Evolutionary conservation across 2,888 invertebrate species (phyloP).

Genomic region (Phortica magna): DNA sequence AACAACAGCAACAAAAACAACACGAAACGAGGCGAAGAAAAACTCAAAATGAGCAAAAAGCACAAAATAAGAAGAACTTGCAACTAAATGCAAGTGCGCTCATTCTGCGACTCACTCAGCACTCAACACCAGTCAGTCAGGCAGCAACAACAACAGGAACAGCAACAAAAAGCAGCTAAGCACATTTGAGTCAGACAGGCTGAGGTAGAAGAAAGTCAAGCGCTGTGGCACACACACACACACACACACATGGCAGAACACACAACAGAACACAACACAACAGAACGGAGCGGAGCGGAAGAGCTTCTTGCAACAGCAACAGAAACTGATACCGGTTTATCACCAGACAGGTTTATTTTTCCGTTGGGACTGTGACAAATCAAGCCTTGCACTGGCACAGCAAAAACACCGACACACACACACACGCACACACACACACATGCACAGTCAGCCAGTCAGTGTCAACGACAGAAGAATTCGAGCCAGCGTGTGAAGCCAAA

Average conservation of each 20-base stretch:
- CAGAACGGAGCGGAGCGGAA: neutral
- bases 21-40: no score
- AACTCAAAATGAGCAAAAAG: constrained; percentile 8
- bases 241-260: neutral
- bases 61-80: constrained; percentile 57
- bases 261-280: constrained; percentile 47
- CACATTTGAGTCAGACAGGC: neutral
- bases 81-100: constrained; percentile 64
- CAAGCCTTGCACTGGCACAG: constrained; percentile 53
- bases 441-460: constrained; percentile 38
- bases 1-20: neutral
- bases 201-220: constrained; percentile 25
- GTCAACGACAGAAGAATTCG: constrained; percentile 37
- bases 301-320: constrained; percentile 12
- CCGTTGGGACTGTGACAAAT: constrained; percentile 69
- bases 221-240: neutral
- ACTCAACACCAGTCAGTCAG: constrained; percentile 27
- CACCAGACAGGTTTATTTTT: constrained; percentile 66
- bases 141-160: constrained; percentile 2
- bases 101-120: constrained; percentile 45
- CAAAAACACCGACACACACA: constrained; percentile 49
- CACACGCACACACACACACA: neutral
- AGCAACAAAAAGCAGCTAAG: neutral
- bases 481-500: neutral
- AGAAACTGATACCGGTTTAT: constrained; percentile 64